Evolutionary conservation across 37 sponge, comb jelly and placozoan species (phyloP).

Genomic region (Axinella damicornis): DNA sequence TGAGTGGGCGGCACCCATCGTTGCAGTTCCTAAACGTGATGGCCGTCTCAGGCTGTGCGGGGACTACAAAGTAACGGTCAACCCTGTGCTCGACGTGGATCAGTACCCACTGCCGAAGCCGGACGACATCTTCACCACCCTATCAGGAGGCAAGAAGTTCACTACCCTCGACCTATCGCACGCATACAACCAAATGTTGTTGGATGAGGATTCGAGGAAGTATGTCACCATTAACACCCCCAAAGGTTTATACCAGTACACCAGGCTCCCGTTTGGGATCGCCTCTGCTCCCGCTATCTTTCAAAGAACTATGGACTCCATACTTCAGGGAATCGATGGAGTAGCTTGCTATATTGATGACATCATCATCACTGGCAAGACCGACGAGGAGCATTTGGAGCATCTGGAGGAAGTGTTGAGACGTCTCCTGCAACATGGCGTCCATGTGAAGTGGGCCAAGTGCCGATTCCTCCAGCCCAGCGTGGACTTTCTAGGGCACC

Average conservation of each 20-base stretch:
- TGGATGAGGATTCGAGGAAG: too few relatives aligned
- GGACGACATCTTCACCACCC: not conserved
- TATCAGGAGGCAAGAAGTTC: too few relatives aligned
- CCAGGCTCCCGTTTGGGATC: not conserved
- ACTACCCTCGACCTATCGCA: not conserved
- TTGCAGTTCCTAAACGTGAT: too few relatives aligned
- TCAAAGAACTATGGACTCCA: constrained; percentile 2
- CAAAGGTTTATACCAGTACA: too few relatives aligned
- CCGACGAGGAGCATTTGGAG: not conserved
- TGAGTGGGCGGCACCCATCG: too few relatives aligned
- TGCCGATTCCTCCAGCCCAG: not conserved
- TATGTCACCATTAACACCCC: not conserved
- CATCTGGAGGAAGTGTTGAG: not conserved
- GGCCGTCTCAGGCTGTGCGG: too few relatives aligned
- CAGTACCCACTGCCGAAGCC: not conserved
- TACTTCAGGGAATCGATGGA: constrained; percentile 8
- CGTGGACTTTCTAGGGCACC: not conserved
- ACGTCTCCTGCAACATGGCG: not conserved
- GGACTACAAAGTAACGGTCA: not conserved
- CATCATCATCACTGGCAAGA: constrained; percentile 25
- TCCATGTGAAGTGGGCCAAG: not conserved
- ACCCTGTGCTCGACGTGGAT: not conserved
- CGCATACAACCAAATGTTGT: not conserved
- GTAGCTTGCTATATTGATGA: constrained; percentile 16
- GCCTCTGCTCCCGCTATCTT: constrained; percentile 16